These are phyloP conservation scores for Epistrophella euchroma DNA, from an alignment of 2,888 invertebrate species.

Conservation along the genomic window DNA sequence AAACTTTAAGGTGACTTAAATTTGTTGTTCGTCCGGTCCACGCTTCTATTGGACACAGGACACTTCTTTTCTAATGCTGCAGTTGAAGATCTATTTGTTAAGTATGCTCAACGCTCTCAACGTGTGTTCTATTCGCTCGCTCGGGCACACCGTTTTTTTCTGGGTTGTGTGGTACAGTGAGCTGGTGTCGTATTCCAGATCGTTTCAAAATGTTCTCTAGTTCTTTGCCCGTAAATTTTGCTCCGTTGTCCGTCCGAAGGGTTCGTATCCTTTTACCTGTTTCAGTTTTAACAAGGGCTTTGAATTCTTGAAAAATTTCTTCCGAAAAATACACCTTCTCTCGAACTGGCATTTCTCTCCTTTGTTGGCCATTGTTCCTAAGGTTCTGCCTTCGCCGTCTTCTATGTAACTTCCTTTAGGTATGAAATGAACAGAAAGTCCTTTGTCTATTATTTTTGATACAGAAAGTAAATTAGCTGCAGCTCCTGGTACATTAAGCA, in stretches of 20 bases:
- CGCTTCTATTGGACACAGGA: neutral
- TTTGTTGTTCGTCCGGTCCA: no score
- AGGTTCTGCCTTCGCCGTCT: neutral
- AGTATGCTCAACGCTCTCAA: neutral
- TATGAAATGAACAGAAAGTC: neutral
- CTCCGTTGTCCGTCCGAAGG: neutral
- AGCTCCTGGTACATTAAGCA: neutral
- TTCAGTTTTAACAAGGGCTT: neutral
- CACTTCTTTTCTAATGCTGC: neutral
- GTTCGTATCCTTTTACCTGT: neutral
- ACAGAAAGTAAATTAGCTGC: neutral
- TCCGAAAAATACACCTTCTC: neutral
- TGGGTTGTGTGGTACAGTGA: neutral
- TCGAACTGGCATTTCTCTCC: neutral
- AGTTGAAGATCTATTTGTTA: neutral
- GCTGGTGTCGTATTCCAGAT: neutral
- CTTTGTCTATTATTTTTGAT: neutral
- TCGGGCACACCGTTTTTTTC: neutral
- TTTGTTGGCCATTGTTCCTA: no score
- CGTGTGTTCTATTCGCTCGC: neutral
- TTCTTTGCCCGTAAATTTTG: no score
- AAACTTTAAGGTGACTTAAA: no score
- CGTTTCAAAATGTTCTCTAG: no score
- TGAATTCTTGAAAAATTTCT: neutral
- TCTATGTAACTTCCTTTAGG: neutral